Evolutionary conservation across 2,888 invertebrate genomes (phyloP), one percentile per base, ranked within the genome.

Genomic region (Eupeodes luniger): DNA sequence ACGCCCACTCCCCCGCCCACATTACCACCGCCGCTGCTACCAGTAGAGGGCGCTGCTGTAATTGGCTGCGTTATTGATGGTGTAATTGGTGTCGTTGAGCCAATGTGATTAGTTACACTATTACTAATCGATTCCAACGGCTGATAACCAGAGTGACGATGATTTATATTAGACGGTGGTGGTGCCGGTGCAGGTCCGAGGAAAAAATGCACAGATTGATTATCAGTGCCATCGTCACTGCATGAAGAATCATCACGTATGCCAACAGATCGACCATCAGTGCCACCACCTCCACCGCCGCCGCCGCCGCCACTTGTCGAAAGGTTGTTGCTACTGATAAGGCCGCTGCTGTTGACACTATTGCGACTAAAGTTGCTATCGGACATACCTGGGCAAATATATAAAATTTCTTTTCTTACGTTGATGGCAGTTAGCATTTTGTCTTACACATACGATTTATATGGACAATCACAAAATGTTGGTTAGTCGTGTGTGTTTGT

Each of bases 171-270:
- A 7, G 70, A 27, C 27, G 27, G 53, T 34, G 84, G 81, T 64
- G 91, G 19, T 16, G 44, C 3, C 40, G 66, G 66, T 76, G 90
- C 85, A 67, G 89, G 89, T 47, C 92, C 91, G 75, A 92, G 90
- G 89, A 90, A 91, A 88, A 92, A 92, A 78, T 92, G 91, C 34
- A 92, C 92, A 66, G 92, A 92, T 88, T 91, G 91, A 86, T 90
- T 91, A 69, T 91, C 92, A 67, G 89, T 87, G 80, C 91, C 92
- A 79, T 93, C 93, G 74, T 93, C 93, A 88, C 93, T 93, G 75
- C 91, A 91, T 36, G 93, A 92, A 72, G 93, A 92, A 90, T 93
- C 93, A 82, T 93, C 93, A 27, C 92, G 91, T 64, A 90, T 86
- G 34, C 91, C 90, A 81, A 90, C 90, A 34, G 91, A 89, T 77